These are phyloP conservation scores for Phylloscopus whistleri DNA, from an alignment of 2,113 vertebrate species.

Conservation along the genomic window DNA sequence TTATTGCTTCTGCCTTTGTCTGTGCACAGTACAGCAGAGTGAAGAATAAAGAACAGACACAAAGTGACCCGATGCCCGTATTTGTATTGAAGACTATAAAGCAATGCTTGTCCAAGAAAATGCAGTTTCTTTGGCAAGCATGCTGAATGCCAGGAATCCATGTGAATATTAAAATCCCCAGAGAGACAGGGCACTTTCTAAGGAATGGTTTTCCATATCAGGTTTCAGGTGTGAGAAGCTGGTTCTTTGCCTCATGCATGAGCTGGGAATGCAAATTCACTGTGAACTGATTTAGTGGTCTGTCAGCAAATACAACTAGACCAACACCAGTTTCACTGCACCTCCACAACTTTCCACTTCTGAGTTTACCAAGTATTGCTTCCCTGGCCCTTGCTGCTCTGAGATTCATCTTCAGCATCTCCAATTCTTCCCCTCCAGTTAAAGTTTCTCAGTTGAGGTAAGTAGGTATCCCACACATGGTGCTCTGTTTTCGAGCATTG, in stretches of 20 bases:
- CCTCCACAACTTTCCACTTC: background rate
- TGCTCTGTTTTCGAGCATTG: background rate
- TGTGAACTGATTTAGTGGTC: background rate
- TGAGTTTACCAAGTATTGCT: background rate
- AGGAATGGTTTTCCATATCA: background rate
- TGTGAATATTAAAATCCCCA: background rate
- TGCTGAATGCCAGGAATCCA: background rate
- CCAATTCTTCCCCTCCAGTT: background rate
- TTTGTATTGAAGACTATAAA: slow-evolving; percentile 17
- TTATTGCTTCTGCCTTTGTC: slow-evolving; percentile 29
- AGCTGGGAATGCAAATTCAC: background rate
- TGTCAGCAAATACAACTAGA: background rate
- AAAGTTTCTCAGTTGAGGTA: background rate
- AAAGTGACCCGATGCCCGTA: background rate
- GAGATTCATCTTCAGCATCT: background rate
- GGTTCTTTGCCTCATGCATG: background rate
- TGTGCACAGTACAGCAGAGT: background rate
- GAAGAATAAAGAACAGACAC: background rate
- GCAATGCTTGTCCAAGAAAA: background rate
- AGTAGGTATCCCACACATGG: background rate
- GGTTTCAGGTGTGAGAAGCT: background rate
- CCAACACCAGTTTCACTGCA: background rate
- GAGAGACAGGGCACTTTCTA: background rate
- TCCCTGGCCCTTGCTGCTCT: background rate
- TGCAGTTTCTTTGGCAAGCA: background rate